phyloP scores from a whole-genome alignment of 2,797 vertebrate species.

The Centroberyx gerrardi region DNA sequence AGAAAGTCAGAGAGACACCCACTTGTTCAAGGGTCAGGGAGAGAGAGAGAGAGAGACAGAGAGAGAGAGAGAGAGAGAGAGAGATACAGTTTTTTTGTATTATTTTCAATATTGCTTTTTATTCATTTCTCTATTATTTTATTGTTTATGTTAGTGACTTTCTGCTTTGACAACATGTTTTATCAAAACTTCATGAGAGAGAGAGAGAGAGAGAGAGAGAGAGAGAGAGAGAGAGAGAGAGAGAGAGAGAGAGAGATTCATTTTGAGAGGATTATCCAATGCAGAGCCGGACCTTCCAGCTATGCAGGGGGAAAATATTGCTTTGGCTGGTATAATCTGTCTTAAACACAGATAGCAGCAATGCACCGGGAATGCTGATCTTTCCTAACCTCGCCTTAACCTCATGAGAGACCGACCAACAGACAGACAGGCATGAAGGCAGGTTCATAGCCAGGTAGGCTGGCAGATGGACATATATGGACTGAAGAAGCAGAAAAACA shows the following conservation, averaged over 20 bases:
- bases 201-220: slow-evolving; percentile 19
- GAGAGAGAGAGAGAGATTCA: slow-evolving; percentile 14
- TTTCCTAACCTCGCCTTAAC: slow-evolving; percentile 18
- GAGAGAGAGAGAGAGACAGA: slow-evolving; percentile 6
- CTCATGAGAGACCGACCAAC: slow-evolving; percentile 11
- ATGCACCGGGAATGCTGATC: slow-evolving; percentile 1
- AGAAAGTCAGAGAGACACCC: slow-evolving; percentile 31
- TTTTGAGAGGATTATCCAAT: slow-evolving; percentile 46
- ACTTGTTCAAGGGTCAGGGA: slow-evolving; percentile 44
- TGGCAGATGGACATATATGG: slow-evolving; percentile 12
- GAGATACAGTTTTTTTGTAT: neutral
- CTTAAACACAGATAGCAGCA: slow-evolving; percentile 15
- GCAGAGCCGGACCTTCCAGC: slow-evolving; percentile 27
- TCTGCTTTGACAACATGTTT: too few relatives aligned
- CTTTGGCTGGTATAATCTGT: slow-evolving; percentile 13
- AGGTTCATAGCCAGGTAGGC: neutral
- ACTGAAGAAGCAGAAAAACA: slow-evolving; percentile 7
- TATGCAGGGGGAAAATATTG: slow-evolving; percentile 32
- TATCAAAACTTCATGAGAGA: neutral
- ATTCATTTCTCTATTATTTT: too few relatives aligned
- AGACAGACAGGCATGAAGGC: slow-evolving; percentile 9
- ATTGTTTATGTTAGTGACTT: too few relatives aligned
- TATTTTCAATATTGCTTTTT: too few relatives aligned
- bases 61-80: neutral
- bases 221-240: slow-evolving; percentile 12